Conservation (phyloP, 2,797 vertebrate species). For the Zenarchopterus dispar region DNA sequence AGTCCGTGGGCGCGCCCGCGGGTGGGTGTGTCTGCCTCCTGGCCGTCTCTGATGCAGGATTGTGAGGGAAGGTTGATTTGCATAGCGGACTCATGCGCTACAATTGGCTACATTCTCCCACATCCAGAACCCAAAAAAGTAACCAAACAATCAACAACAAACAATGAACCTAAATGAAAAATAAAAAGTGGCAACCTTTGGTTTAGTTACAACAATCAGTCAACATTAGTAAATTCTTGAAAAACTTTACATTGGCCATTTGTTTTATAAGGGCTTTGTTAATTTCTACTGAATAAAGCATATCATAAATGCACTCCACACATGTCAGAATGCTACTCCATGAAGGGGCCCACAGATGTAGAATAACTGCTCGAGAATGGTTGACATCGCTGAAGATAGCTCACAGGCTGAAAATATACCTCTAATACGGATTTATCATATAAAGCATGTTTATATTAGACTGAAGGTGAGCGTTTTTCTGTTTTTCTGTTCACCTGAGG, state of each 20-base stretch:
- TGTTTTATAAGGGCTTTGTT: slow-evolving; percentile 59
- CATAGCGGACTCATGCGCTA: slow-evolving; percentile 86
- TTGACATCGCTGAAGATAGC: slow-evolving; percentile 76
- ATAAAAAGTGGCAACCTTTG: slow-evolving; percentile 83
- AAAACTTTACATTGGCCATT: slow-evolving; percentile 65
- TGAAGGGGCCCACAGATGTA: slow-evolving; percentile 26
- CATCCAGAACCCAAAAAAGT: slow-evolving; percentile 66
- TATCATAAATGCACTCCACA: slow-evolving; percentile 65
- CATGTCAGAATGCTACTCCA: slow-evolving; percentile 61
- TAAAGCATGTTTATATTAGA: slow-evolving; percentile 74
- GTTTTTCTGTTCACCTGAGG: slow-evolving; percentile 75
- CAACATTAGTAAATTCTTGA: slow-evolving; percentile 59
- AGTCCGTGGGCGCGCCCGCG: slow-evolving; percentile 51
- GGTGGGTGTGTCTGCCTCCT: slow-evolving; percentile 75
- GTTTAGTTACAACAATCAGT: slow-evolving; percentile 78
- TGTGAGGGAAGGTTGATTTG: slow-evolving; percentile 83
- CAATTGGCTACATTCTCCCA: slow-evolving; percentile 86
- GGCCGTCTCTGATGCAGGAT: slow-evolving; percentile 80
- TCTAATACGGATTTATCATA: slow-evolving; percentile 74
- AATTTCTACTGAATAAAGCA: slow-evolving; percentile 67
- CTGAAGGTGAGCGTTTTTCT: slow-evolving; percentile 57
- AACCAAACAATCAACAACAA: slow-evolving; percentile 37
- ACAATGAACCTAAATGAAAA: slow-evolving; percentile 56
- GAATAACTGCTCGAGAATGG: slow-evolving; percentile 57
- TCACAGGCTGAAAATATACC: slow-evolving; percentile 78